Evolutionary conservation across 1,140 invertebrate genomes (phyloP).

Genomic region (Saxidomus purpurata): DNA sequence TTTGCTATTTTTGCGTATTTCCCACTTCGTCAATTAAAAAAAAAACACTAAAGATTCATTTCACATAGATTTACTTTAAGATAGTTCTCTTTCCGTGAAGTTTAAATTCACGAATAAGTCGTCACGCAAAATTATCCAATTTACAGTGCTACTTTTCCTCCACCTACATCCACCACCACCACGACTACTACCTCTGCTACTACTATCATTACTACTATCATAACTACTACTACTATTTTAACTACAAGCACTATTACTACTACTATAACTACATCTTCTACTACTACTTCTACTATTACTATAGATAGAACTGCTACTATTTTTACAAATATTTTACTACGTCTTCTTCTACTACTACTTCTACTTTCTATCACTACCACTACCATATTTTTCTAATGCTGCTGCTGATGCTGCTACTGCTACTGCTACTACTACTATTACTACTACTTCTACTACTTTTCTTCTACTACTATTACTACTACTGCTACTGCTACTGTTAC

Average conservation of each 20-base stretch:
- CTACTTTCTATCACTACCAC: no score
- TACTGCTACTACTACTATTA: constrained; percentile 62
- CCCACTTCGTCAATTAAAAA: background rate
- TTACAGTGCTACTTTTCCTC: constrained; percentile 47
- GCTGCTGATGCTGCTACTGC: constrained; percentile 65
- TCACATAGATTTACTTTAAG: no score
- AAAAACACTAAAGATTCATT: background rate
- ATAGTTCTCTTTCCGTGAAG: background rate
- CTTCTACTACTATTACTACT: constrained; percentile 49
- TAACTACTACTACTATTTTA: no score
- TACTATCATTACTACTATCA: no score
- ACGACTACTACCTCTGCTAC: no score
- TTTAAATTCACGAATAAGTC: no score
- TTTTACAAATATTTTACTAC: no score
- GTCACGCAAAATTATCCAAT: no score
- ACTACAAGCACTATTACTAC: constrained; percentile 64
- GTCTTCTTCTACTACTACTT: no score
- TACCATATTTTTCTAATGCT: no score
- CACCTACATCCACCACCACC: constrained; percentile 59
- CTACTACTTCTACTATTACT: constrained; percentile 64
- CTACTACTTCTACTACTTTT: constrained; percentile 62
- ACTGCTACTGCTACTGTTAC: constrained; percentile 51
- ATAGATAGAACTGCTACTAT: constrained; percentile 38
- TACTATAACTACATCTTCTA: constrained; percentile 62
- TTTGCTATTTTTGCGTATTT: no score